Percentiles rank a stretch among this genome's conserved stretches.
Evolutionary conservation across 2,888 invertebrate genomes (phyloP).

Genomic region (Thereva nobilitata): DNA sequence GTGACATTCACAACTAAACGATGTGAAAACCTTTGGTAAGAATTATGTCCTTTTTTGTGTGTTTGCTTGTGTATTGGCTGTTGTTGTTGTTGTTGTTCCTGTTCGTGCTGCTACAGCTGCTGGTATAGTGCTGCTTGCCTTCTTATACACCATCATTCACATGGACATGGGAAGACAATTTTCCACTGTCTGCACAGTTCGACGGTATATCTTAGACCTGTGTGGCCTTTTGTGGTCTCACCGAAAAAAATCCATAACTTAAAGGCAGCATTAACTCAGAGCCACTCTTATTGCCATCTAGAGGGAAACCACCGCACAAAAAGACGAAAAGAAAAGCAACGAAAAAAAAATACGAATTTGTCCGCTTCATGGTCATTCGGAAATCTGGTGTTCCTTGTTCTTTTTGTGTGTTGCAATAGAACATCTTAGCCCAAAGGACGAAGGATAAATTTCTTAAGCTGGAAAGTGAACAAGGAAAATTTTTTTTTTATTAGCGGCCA

Average conservation of each 20-base stretch:
- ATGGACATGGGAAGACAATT: neutral
- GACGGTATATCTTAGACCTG: conserved; percentile 17
- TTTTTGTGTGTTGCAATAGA: conserved; percentile 12
- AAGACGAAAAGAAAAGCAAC: neutral
- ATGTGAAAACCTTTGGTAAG: no score
- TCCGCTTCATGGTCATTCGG: conserved; percentile 32
- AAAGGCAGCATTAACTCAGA: conserved; percentile 19
- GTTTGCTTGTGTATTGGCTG: no score
- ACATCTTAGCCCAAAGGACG: conserved; percentile 8
- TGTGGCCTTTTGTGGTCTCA: conserved; percentile 16
- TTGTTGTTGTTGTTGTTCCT: no score
- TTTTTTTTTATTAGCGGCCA: conserved; percentile 30
- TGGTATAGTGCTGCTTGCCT: conserved; percentile 4
- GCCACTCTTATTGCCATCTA: conserved; percentile 6
- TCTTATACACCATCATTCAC: conserved; percentile 1
- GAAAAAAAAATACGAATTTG: conserved; percentile 11
- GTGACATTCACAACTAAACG: no score
- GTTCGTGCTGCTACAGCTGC: no score
- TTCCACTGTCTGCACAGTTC: conserved; percentile 12
- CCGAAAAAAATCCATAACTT: conserved; percentile 24
- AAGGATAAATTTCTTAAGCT: conserved; percentile 32
- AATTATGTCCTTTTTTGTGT: no score
- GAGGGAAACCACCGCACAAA: neutral
- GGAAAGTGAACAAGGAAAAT: conserved; percentile 19
- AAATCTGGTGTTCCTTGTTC: conserved; percentile 17